phyloP scores from a whole-genome alignment of 2,888 invertebrate species.

The Heteromurus nitidus region DNA sequence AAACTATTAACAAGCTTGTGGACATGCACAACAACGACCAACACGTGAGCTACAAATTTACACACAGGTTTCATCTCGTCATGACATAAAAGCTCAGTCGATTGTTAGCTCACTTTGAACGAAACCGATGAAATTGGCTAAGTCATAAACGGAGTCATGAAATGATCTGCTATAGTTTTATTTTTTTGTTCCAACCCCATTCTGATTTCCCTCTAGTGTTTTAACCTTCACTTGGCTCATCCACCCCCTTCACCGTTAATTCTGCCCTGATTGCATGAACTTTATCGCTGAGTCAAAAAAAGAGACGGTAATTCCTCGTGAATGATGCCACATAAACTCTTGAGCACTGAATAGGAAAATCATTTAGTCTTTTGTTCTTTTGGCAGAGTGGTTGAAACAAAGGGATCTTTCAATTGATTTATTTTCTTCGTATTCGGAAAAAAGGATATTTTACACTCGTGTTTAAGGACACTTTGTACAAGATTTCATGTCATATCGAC shows the following conservation, averaged over 20 bases:
- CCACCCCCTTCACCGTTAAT: slow-evolving; percentile 44
- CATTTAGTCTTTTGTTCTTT: too few species aligned
- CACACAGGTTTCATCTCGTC: slow-evolving; percentile 15
- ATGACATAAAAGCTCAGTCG: slow-evolving; percentile 27
- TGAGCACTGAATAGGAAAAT: too few species aligned
- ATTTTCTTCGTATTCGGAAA: too few species aligned
- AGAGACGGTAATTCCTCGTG: too few species aligned
- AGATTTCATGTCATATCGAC: too few species aligned
- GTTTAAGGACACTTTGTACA: too few species aligned
- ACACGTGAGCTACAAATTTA: slow-evolving; percentile 38
- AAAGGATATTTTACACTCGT: too few species aligned
- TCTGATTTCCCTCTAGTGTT: slow-evolving; percentile 18
- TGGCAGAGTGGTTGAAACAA: too few species aligned
- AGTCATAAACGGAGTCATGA: slow-evolving; percentile 12
- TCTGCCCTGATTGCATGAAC: slow-evolving; percentile 12
- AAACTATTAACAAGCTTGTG: slow-evolving; percentile 16
- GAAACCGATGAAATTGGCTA: slow-evolving; percentile 36
- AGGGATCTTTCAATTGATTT: too few species aligned
- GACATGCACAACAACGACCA: not conserved
- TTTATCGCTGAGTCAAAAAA: not conserved
- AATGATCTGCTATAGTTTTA: not conserved
- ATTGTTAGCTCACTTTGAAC: slow-evolving; percentile 28
- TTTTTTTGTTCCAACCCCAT: not conserved
- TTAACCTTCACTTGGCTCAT: slow-evolving; percentile 27
- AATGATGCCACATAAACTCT: too few species aligned